Conservation (phyloP, 2,113 vertebrate species). For the Periophthalmus modestus region DNA sequence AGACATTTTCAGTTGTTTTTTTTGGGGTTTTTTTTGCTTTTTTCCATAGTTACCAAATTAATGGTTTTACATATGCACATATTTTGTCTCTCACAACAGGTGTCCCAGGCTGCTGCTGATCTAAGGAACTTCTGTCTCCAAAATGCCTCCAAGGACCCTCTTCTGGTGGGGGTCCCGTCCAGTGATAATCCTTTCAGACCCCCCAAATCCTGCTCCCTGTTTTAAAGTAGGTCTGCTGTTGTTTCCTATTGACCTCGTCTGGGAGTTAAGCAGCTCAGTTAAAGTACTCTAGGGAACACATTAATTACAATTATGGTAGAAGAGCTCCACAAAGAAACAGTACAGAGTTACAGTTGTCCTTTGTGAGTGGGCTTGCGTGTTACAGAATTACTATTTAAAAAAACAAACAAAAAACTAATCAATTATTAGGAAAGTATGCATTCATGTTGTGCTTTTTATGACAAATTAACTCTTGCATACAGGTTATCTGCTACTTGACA, state of each 20-base stretch:
- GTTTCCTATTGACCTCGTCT: not conserved
- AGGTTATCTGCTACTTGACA: not conserved
- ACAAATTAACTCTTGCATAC: not conserved
- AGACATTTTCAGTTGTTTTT: not conserved
- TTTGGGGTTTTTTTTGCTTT: no score
- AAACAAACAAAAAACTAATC: no score
- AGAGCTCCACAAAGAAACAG: not conserved
- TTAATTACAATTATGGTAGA: constrained; percentile 10
- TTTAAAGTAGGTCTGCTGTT: constrained; percentile 67
- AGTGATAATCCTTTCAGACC: constrained; percentile 82
- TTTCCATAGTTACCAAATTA: not conserved
- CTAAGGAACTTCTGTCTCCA: constrained; percentile 81
- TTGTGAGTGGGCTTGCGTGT: not conserved
- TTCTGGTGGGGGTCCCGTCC: constrained; percentile 79
- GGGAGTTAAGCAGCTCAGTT: not conserved
- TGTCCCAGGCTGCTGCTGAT: constrained; percentile 79
- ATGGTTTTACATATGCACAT: not conserved
- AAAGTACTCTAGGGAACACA: not conserved
- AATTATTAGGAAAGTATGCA: no score
- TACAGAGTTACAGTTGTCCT: not conserved
- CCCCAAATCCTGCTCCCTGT: constrained; percentile 79
- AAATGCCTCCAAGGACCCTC: constrained; percentile 80
- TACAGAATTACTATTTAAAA: no score
- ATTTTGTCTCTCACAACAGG: constrained; percentile 61
- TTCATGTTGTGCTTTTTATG: not conserved